phyloP scores from a whole-genome alignment of 2,113 vertebrate genomes.

The Lagenorhynchus albirostris region DNA sequence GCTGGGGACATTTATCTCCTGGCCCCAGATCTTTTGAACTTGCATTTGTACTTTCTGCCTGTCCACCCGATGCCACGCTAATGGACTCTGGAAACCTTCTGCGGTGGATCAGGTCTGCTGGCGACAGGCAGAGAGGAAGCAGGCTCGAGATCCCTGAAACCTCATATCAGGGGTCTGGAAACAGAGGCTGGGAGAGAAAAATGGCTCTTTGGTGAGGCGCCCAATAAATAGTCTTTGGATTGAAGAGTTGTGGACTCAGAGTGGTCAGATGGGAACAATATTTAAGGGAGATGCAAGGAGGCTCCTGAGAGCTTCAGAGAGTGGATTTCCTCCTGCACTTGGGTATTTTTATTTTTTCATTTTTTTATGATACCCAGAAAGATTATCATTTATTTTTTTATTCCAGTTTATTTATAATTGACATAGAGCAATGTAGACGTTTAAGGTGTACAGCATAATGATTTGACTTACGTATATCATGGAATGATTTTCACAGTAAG shows the following conservation, averaged over 20 bases:
- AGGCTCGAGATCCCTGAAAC: neutral
- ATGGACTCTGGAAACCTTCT: neutral
- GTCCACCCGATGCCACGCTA: neutral
- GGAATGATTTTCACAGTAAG: no score
- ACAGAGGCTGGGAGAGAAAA: neutral
- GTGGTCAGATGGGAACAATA: neutral
- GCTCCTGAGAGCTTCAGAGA: neutral
- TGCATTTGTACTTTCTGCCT: neutral
- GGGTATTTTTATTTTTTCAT: neutral
- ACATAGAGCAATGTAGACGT: no score
- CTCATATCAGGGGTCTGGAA: neutral
- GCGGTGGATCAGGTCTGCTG: neutral
- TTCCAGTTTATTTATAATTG: no score
- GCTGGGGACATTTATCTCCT: neutral
- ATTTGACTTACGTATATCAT: no score
- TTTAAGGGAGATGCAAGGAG: neutral
- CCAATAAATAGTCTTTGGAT: constrained; percentile 6
- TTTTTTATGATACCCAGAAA: no score
- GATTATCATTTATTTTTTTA: no score
- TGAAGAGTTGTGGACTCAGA: neutral
- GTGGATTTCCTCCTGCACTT: neutral
- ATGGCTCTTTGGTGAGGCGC: neutral
- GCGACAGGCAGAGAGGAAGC: constrained; percentile 27
- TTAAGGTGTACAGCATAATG: no score
- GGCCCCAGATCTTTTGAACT: neutral